Evolutionary conservation across 2,888 invertebrate species (phyloP), one percentile per base, ranked within the genome.

Genomic region (Orchesella flavescens): DNA sequence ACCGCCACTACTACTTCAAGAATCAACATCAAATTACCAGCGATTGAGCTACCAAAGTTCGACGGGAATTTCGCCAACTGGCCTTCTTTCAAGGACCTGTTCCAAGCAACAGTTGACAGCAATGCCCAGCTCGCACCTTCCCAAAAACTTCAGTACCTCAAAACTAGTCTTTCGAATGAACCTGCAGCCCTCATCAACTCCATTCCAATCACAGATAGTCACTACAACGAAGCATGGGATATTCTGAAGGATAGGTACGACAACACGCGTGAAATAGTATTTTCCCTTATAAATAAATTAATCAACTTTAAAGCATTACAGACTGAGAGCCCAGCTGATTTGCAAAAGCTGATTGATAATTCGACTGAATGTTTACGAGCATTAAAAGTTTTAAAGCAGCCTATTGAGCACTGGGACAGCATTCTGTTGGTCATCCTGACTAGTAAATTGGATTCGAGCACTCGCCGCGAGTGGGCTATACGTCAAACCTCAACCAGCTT

Each of bases 221-320:
- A 78, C 63, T 86, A 79, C 68, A 24, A 0, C 7, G 73, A 71
- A 34, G 84, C 86, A 0, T 84, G 78, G 83, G 55, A 43, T 0
- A 1, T 78, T 0, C 24, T 86, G 1, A n/a, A 19, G 0, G 49
- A 63, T 0, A 23, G 76, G 49, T 86, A 79, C 43, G 66, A 74
- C 49, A 82, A 84, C 57, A 79, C 82, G 21, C 21, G 84, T 13
- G 76, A 84, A 21, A 82, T 85, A 17, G 43, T 66, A 0, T 19
- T 34, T 24, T 23, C 78, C 7, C 59, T 79, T 1, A 17, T 79
- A 5, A 15, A 19, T 0, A 69, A 21, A 63, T 7, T 79, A 57
- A n/a, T 19, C 1, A 17, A 57, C 17, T 17, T 19, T 2, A 57
- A 57, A 10, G 19, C 57, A 3, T n/a, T 57, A 9, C 19, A n/a